A percentile compares a stretch with the other conserved stretches of the same genome.
Conservation (phyloP, 2,113 vertebrate species). For the Microcebus murinus region DNA sequence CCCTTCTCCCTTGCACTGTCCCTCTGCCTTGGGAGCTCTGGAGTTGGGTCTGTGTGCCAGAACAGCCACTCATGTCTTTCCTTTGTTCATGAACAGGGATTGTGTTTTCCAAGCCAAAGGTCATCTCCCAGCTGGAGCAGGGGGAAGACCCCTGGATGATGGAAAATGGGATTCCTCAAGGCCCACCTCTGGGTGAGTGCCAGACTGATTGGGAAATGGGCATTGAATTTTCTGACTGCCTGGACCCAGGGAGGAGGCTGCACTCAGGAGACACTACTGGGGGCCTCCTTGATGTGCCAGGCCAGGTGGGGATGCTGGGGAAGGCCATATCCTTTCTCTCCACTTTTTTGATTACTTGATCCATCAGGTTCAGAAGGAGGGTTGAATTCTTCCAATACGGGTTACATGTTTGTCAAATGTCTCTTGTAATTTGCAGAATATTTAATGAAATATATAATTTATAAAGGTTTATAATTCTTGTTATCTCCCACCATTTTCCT, state of each 20-base stretch:
- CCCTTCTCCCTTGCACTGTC: not conserved
- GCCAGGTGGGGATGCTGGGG: not conserved
- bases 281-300: not conserved
- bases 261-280: not conserved
- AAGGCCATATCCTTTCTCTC: not conserved
- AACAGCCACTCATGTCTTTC: not conserved
- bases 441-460: not conserved
- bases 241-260: not conserved
- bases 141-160: slow-evolving; percentile 42
- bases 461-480: not conserved
- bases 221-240: not conserved
- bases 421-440: not conserved
- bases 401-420: not conserved
- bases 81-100: slow-evolving; percentile 68
- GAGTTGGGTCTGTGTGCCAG: not conserved
- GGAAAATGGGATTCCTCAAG: not conserved
- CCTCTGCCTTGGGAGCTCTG: not conserved
- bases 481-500: not conserved
- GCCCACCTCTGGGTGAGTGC: slow-evolving; percentile 47
- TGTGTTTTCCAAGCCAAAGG: slow-evolving; percentile 64
- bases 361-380: not conserved
- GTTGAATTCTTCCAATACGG: not conserved
- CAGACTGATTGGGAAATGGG: no score
- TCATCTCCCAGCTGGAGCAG: slow-evolving; percentile 63
- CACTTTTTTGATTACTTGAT: not conserved